A percentile compares a stretch with the other conserved stretches of the same genome.
Evolutionary conservation across 2,113 vertebrate species (phyloP).

Genomic region (Lasiurus borealis): DNA sequence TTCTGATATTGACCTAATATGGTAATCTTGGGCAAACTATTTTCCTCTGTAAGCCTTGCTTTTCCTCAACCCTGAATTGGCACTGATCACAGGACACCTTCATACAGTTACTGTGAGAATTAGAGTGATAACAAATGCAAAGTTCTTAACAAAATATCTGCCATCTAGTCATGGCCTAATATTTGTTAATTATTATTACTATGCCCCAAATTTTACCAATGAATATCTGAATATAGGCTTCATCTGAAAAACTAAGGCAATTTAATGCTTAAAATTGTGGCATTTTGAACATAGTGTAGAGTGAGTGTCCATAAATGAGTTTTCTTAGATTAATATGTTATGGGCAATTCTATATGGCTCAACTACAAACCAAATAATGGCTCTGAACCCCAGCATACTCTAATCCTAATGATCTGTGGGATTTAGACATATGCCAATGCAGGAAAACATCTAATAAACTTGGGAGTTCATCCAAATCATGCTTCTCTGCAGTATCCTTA

Average conservation of each 20-base stretch:
- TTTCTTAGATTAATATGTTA: conserved; percentile 39
- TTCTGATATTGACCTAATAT: not conserved
- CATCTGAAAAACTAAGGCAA: conserved; percentile 27
- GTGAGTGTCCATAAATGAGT: not conserved
- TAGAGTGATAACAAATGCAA: not conserved
- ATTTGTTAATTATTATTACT: not conserved
- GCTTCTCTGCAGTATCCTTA: conserved; percentile 35
- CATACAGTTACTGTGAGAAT: not conserved
- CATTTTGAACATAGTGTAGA: conserved; percentile 22
- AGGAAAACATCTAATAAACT: not conserved
- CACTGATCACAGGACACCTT: not conserved
- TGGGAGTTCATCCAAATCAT: conserved; percentile 3
- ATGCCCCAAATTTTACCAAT: not conserved
- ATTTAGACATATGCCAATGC: not conserved
- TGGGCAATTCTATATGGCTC: not conserved
- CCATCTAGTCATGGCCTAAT: not conserved
- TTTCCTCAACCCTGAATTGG: not conserved
- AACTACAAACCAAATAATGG: not conserved
- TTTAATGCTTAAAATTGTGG: not conserved
- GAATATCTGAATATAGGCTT: conserved; percentile 1
- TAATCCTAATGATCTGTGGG: conserved; percentile 14
- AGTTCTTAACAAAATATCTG: conserved; percentile 27
- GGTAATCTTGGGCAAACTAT: not conserved
- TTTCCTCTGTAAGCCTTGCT: not conserved
- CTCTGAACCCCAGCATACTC: not conserved